These are phyloP conservation scores for Muntiacus reevesi DNA, from an alignment of 2,113 vertebrate genomes.

Conservation along the genomic window DNA sequence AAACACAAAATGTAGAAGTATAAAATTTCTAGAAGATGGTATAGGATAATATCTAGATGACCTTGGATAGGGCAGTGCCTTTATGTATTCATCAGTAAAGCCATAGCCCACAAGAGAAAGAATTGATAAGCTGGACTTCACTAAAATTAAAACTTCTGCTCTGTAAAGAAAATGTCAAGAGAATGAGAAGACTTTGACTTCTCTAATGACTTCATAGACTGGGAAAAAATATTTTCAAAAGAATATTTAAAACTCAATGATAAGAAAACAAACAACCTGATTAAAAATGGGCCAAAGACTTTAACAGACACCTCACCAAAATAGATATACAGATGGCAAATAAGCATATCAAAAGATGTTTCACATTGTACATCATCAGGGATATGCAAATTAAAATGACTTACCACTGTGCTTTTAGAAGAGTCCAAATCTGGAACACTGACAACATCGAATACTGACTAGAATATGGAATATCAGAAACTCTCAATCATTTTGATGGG, in stretches of 20 bases:
- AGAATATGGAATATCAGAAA: neutral
- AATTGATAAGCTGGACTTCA: neutral
- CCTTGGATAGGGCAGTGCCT: neutral
- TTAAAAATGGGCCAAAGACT: neutral
- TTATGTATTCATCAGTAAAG: neutral
- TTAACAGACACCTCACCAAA: neutral
- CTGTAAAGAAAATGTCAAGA: neutral
- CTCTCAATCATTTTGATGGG: neutral
- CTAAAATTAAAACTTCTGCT: neutral
- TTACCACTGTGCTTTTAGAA: neutral
- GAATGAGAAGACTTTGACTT: neutral
- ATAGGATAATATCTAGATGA: neutral
- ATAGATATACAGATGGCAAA: neutral
- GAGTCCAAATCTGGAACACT: neutral
- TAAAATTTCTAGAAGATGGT: neutral
- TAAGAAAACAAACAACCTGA: neutral
- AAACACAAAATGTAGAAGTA: neutral
- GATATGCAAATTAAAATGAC: neutral
- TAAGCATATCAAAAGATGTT: neutral
- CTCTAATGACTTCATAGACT: neutral
- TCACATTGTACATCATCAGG: neutral
- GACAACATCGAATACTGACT: neutral
- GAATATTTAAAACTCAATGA: neutral
- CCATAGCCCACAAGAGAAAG: neutral
- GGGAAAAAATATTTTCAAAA: neutral